phyloP scores from a whole-genome alignment of 2,888 invertebrate species.

The Beris chalybata region DNA sequence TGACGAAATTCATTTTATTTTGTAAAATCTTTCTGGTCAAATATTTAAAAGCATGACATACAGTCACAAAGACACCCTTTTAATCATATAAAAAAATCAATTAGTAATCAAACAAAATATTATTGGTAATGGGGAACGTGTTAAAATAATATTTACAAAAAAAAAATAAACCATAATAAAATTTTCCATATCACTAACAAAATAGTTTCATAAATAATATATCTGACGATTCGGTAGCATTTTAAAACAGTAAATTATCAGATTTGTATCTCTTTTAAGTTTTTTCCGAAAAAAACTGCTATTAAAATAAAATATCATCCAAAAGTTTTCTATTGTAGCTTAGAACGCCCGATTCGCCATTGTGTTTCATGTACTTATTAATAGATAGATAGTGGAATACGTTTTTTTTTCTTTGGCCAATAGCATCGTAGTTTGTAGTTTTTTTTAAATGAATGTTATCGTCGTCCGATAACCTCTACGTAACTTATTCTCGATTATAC shows the following conservation, averaged over 20 bases:
- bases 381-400: slow-evolving; percentile 1
- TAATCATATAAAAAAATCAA: too few relatives aligned
- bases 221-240: slow-evolving; percentile 38
- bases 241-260: background rate
- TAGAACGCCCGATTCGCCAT: slow-evolving; percentile 53
- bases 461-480: slow-evolving; percentile 1
- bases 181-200: slow-evolving; percentile 9
- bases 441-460: slow-evolving; percentile 24
- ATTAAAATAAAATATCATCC: slow-evolving; percentile 20
- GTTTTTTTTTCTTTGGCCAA: slow-evolving; percentile 22
- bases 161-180: too few relatives aligned
- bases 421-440: slow-evolving; percentile 4
- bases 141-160: too few relatives aligned
- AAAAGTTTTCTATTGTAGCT: slow-evolving; percentile 43
- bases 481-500: slow-evolving; percentile 11
- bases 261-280: slow-evolving; percentile 19
- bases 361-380: slow-evolving; percentile 16
- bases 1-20: too few relatives aligned
- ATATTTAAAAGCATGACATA: too few relatives aligned
- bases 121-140: too few relatives aligned
- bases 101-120: too few relatives aligned
- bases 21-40: too few relatives aligned
- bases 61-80: too few relatives aligned
- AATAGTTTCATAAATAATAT: slow-evolving; percentile 15
- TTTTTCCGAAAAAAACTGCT: slow-evolving; percentile 27